phyloP scores from a whole-genome alignment of 2,113 vertebrate species.

The Limanda limanda region DNA sequence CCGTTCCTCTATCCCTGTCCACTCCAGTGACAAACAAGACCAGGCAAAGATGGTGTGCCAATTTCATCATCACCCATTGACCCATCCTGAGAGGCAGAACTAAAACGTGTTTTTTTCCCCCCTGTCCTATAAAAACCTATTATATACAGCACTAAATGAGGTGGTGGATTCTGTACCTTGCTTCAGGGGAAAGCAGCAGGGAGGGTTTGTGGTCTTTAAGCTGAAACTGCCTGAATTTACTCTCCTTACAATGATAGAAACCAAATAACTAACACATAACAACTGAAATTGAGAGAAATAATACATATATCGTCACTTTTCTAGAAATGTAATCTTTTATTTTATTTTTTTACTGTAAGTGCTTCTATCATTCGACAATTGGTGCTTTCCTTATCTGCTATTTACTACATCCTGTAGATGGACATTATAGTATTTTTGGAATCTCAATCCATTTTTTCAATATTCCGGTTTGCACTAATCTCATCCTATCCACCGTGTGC shows the following conservation, averaged over 20 bases:
- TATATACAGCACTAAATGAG: too few species aligned
- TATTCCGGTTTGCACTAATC: too few species aligned
- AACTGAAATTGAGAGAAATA: background rate
- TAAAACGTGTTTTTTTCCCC: background rate
- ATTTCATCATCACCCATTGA: constrained; percentile 13
- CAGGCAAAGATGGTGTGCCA: constrained; percentile 7
- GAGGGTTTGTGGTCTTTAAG: background rate
- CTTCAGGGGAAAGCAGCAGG: background rate
- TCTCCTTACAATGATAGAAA: too few species aligned
- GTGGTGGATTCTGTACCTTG: constrained; percentile 8
- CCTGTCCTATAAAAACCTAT: background rate
- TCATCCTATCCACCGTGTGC: too few species aligned
- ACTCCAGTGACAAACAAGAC: constrained; percentile 27
- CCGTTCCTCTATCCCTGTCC: constrained; percentile 19
- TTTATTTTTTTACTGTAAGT: too few species aligned
- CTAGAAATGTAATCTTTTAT: too few species aligned
- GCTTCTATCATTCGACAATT: too few species aligned
- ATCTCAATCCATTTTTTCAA: too few species aligned
- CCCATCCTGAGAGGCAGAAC: background rate
- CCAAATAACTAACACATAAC: background rate
- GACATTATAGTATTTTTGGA: too few species aligned
- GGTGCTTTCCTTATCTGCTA: too few species aligned
- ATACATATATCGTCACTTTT: too few species aligned
- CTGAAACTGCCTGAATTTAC: background rate
- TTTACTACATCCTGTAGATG: too few species aligned